Conservation (phyloP, 2,797 vertebrate species). For the Steatocranus sp. region DNA sequence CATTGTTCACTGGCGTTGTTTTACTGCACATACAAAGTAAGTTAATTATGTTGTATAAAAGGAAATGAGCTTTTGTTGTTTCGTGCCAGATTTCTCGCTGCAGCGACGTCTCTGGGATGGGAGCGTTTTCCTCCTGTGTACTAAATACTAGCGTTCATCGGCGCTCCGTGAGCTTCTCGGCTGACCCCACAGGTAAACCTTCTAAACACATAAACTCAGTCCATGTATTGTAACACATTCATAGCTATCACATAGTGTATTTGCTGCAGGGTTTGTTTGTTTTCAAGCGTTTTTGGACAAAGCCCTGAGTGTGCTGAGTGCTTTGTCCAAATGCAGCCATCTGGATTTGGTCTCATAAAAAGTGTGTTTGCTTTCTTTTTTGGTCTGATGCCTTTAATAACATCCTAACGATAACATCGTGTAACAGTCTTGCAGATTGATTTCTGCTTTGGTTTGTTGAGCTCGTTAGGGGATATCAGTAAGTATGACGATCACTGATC, state of each 20-base stretch:
- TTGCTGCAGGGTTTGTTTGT: neutral
- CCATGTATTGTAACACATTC: neutral
- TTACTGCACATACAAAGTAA: neutral
- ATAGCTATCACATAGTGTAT: neutral
- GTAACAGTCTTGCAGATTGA: neutral
- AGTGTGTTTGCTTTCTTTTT: neutral
- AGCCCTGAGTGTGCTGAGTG: neutral
- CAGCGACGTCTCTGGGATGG: conserved; percentile 35
- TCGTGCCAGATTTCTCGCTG: conserved; percentile 49
- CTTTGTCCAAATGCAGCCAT: neutral
- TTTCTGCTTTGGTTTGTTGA: neutral
- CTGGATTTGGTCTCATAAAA: neutral
- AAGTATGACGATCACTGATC: neutral
- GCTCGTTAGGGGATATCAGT: neutral
- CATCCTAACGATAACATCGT: neutral
- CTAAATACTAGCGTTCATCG: neutral
- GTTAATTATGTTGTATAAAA: neutral
- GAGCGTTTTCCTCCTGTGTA: conserved; percentile 16
- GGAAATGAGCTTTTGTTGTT: neutral
- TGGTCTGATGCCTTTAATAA: neutral
- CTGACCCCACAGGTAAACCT: conserved; percentile 40
- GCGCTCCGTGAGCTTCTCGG: conserved; percentile 16
- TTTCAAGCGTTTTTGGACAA: neutral
- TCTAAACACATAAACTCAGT: neutral
- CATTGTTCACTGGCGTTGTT: rapidly evolving